phyloP scores from a whole-genome alignment of 2,888 invertebrate genomes.

The Eledone cirrhosa region DNA sequence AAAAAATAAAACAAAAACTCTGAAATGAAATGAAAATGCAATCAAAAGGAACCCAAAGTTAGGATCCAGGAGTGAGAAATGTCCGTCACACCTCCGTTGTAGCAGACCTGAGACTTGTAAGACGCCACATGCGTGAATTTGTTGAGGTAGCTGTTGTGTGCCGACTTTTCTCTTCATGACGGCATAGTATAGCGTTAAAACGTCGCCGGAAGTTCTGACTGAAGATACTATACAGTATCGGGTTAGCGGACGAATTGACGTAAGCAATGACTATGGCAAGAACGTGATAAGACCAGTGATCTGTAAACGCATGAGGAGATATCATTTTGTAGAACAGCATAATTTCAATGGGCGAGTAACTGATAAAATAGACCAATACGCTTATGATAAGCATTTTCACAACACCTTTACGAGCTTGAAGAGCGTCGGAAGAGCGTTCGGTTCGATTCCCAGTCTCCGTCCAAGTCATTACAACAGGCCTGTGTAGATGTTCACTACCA shows the following conservation, averaged over 20 bases:
- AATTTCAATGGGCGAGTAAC: conserved; percentile 68
- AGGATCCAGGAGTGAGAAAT: not conserved
- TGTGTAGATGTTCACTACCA: conserved; percentile 55
- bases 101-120: conserved; percentile 45
- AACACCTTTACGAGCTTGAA: conserved; percentile 65
- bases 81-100: conserved; percentile 37
- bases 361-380: conserved; percentile 68
- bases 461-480: conserved; percentile 46
- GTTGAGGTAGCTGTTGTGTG: conserved; percentile 34
- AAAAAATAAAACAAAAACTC: no score
- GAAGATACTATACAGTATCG: conserved; percentile 65
- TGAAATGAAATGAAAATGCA: no score
- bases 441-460: conserved; percentile 47
- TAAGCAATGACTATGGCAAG: conserved; percentile 65
- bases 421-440: conserved; percentile 54
- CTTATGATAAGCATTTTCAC: conserved; percentile 69
- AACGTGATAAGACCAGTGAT: conserved; percentile 62
- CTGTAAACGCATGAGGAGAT: conserved; percentile 54
- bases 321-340: conserved; percentile 62
- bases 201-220: conserved; percentile 64
- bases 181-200: conserved; percentile 54
- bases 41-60: not conserved
- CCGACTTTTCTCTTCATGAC: conserved; percentile 34
- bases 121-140: conserved; percentile 46
- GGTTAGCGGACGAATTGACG: conserved; percentile 66